Base-by-base conservation (phyloP, 2,888 invertebrate genomes). In the Hedya salicella region DNA sequence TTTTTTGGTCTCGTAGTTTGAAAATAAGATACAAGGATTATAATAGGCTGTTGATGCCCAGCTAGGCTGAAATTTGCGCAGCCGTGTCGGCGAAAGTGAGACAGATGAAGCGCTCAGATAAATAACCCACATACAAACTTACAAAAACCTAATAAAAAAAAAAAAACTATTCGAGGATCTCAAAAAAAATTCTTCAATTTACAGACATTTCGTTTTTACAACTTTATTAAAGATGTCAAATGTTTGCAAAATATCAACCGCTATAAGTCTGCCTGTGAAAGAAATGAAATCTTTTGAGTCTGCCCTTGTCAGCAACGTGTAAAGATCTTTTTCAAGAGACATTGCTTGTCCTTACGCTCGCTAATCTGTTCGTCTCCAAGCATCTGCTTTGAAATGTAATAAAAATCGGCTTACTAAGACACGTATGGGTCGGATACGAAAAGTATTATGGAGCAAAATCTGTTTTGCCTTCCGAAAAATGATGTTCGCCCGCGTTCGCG, bases 341-440 rank as follows among this genome's bases (percentile, higher is more conserved):
- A 79, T 77, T 76, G 73, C 76, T 78, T 73, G 72, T 76, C 82
- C 83, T 83, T 85, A 75, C 81, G 72, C 75, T 80, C 76, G 80
- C 81, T 86, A 86, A 85, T 87, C 82, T 86, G 79, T 82, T 81
- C 80, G 81, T 85, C 83, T 80, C 78, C 81, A 79, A 83, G 81
- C 78, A 80, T 81, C 76, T 82, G 77, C 82, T 85, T 87, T 86
- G 83, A 87, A 81, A 81, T 75, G 89, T 85, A 89, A 91, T 91
- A 91, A 91, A 90, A 88, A 87, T 86, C 88, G 87, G 83, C 89
- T 91, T 89, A 87, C 78, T 71, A 79, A 68, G 81, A 81, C 83
- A 87, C 83, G 80, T 86, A 80, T 83, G 82, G 74, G 74, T 78
- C 75, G 80, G 81, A 83, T 79, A 74, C 69, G 82, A 83, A 79